Evolutionary conservation across 1,140 invertebrate species (phyloP), one percentile per base, ranked within the genome.

Genomic region (Leptinotarsa lineolata): DNA sequence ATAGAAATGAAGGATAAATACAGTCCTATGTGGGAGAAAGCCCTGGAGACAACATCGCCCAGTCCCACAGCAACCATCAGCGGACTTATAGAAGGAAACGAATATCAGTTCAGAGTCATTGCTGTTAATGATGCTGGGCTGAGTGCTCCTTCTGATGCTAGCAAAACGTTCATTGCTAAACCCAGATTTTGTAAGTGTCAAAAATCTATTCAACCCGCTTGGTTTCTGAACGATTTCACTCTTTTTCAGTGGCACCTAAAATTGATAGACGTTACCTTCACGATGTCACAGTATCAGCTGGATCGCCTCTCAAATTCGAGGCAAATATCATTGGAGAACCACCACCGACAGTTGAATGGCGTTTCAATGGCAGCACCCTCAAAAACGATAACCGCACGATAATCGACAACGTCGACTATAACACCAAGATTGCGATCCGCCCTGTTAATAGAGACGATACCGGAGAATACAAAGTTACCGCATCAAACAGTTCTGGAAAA

Each of bases 1-100:
- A 91, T 99, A 78, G 97, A 99, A 85, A 97, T 96, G 88, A 97
- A 96, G 84, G 96, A 98, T 80, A 99, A 98, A 85, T 97, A 97
- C 87, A 95, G 93, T 78, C 92, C 91, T 54, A 91, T 96, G 80
- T 95, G 96, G 95, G 94, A 97, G 84, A 95, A 96, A 83, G 94
- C 94, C 46, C 80, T 92, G 22, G 95, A 97, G 86, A 94, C 92
- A 0, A 91, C 91, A 73, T 88, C 87, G 21, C 87, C 92, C 4
- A 87, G 88, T 16, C 92, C 93, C 0, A 89, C 90, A 76, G 94
- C 90, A 48, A 89, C 90, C 59, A 90, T 97, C 3, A 92, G 91
- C 76, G 95, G 96, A 70, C 86, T 99, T 4, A 94, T 97, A 77
- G 97, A 99, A 88, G 97, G 97, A 61, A 96, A 97, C 83, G 96